Conservation (phyloP, 2,113 vertebrate genomes). For the Pardalotus punctatus region DNA sequence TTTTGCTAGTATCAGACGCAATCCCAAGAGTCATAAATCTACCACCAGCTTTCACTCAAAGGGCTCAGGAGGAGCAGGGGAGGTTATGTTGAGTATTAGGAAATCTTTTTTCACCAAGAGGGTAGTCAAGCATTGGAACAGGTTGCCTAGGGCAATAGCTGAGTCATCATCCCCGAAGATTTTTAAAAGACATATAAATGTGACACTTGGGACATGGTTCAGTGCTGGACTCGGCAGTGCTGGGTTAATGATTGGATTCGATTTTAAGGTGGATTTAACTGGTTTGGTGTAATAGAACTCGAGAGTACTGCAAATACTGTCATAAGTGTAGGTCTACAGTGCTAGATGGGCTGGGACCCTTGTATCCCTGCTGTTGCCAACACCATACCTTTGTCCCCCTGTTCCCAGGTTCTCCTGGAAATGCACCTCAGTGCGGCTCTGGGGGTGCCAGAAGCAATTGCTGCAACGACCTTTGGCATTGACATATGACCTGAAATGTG, state of each 20-base stretch:
- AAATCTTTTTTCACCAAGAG: background rate
- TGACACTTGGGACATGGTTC: background rate
- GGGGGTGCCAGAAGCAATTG: background rate
- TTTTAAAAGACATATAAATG: background rate
- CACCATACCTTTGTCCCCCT: background rate
- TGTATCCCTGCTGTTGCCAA: background rate
- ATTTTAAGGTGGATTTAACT: background rate
- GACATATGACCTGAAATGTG: background rate
- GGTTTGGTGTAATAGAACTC: background rate
- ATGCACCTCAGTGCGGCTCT: background rate
- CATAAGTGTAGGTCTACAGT: background rate
- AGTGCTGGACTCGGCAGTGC: background rate
- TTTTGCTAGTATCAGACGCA: background rate
- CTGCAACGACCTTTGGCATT: rapidly evolving
- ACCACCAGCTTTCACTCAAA: background rate
- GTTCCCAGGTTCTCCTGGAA: background rate
- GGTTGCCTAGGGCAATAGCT: background rate
- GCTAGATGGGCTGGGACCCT: background rate
- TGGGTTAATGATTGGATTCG: rapidly evolving
- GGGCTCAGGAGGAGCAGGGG: background rate
- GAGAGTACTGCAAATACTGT: background rate
- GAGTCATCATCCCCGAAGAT: background rate
- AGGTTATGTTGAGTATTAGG: background rate
- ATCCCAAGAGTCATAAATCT: background rate
- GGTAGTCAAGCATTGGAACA: background rate